phyloP scores from a whole-genome alignment of 2,888 invertebrate genomes.

The Ormyrus pomaceus region DNA sequence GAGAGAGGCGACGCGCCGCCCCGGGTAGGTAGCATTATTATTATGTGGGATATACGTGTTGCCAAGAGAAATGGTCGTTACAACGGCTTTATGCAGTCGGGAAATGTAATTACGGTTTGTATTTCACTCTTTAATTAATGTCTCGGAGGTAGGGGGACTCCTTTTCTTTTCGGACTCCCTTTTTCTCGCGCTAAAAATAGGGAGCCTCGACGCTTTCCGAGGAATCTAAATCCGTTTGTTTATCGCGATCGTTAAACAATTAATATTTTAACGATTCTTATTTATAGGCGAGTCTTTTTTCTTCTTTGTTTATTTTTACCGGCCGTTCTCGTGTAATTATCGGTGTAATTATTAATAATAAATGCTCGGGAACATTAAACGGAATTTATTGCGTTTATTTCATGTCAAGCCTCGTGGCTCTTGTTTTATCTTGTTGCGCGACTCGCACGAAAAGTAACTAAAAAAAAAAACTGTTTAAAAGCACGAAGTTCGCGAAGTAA shows the following conservation, averaged over 20 bases:
- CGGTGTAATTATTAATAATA: no score
- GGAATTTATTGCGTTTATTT: no score
- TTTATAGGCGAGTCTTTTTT: no score
- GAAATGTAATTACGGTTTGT: conserved; percentile 48
- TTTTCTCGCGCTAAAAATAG: conserved; percentile 10
- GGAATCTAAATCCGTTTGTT: conserved; percentile 12
- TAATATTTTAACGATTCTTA: conserved; percentile 5
- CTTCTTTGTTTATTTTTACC: no score
- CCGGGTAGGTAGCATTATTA: conserved; percentile 50
- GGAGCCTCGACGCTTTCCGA: neutral
- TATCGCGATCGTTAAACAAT: neutral
- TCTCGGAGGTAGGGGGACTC: neutral
- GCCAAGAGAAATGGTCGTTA: conserved; percentile 49
- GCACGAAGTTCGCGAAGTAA: no score
- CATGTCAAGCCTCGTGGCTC: no score
- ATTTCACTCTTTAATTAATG: conserved; percentile 50
- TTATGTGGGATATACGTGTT: conserved; percentile 48
- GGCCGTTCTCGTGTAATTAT: no score
- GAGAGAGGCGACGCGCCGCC: conserved; percentile 38
- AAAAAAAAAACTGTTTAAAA: no score
- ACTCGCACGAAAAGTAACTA: no score
- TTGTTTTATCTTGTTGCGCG: no score
- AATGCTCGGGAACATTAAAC: no score
- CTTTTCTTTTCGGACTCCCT: neutral
- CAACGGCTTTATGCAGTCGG: conserved; percentile 45